Percentiles rank a stretch among this genome's conserved stretches.
Evolutionary conservation across 2,888 invertebrate genomes (phyloP).

Genomic region (Digitonthophagus gazella): DNA sequence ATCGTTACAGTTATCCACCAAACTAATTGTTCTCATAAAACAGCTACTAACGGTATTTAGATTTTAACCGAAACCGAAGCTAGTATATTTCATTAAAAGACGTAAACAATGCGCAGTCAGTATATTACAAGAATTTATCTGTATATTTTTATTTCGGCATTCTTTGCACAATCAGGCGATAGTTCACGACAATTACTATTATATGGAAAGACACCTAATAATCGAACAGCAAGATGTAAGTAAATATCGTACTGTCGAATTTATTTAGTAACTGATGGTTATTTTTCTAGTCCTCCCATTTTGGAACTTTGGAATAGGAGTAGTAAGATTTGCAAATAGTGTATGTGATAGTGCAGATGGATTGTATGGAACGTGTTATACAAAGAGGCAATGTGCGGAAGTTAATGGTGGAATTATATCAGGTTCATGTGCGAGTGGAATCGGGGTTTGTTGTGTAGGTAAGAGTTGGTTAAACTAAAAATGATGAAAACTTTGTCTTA

Average conservation of each 20-base stretch:
- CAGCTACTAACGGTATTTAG: background rate
- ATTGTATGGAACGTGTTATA: constrained; percentile 73
- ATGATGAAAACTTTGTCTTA: background rate
- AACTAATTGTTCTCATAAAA: background rate
- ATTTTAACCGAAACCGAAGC: background rate
- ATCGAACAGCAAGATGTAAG: constrained; percentile 17
- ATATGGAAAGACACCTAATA: constrained; percentile 4
- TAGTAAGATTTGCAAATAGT: constrained; percentile 64
- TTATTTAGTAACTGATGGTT: background rate
- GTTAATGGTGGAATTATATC: constrained; percentile 66
- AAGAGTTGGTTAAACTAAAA: too few species aligned
- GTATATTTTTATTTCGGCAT: background rate
- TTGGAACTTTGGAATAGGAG: constrained; percentile 23
- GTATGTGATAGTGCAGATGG: constrained; percentile 65
- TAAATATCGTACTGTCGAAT: background rate
- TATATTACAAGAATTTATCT: background rate
- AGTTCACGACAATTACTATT: background rate
- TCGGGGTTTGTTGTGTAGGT: constrained; percentile 84
- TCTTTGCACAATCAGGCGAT: background rate
- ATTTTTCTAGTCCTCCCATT: constrained; percentile 20
- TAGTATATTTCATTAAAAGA: background rate
- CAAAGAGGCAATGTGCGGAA: constrained; percentile 70
- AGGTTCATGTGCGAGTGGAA: constrained; percentile 66
- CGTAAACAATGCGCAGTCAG: background rate
- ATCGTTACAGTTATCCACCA: background rate